Evolutionary conservation across 2,888 invertebrate species (phyloP), one percentile per base, ranked within the genome.

Genomic region (Diaprepes abbreviatus): DNA sequence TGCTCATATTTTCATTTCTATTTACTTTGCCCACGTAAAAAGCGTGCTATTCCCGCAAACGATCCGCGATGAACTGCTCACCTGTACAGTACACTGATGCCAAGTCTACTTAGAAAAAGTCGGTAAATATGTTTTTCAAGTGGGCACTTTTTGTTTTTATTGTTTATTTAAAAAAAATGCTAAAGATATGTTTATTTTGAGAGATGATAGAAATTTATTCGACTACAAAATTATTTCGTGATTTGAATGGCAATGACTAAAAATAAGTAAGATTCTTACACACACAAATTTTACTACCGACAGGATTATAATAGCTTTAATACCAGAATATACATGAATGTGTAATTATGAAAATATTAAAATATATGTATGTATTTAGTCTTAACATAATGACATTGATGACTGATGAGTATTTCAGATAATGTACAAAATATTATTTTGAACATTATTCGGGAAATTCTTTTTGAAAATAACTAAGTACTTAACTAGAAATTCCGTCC

Each of bases 1-100:
- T 71, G 71, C 63, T 63, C 71, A 55, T 66, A 63, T 63, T 68
- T 71, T 71, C 67, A 59, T 54, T 68, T 66, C 66, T 58, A 43
- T 48, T 52, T 33, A 24, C 59, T 59, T 67, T 57, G 54, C 67
- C 64, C 55, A 68, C 71, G 67, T 67, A 71, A 63, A 71, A 71
- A 66, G 33, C 71, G 71, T 67, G 67, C 38, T 48, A 38, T 45
- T 63, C 58, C 16, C 54, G 45, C 33, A 64, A 71, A 63, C 71
- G 67, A 19, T 67, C 54, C 62, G 59, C 67, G 71, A 40, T 64
- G 57, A 67, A 71, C 71, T 71, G 67, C 54, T 71, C 71, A 71
- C 71, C 71, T 71, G 67, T 59, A 21, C 38, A 0, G 24, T n/a
- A 35, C 64, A 43, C 9, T 38, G 70, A 40, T 66, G 70, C 66